Conservation (phyloP, 2,113 vertebrate genomes). For the Pterocles burchelli region DNA sequence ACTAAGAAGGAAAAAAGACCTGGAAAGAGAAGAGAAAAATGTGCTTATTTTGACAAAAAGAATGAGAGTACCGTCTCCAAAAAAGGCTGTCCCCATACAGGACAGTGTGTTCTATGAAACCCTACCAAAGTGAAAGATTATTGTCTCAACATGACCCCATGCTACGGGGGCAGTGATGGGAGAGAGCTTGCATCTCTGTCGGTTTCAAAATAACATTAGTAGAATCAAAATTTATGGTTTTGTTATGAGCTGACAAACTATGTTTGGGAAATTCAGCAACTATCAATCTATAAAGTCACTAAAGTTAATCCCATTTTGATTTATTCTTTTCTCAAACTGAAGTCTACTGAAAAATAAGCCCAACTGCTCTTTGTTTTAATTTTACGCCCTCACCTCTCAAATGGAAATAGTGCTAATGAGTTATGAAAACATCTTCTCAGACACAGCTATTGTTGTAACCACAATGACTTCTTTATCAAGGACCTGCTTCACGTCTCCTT, state of each 20-base stretch:
- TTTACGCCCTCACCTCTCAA: neutral
- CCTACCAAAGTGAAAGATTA: neutral
- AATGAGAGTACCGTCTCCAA: neutral
- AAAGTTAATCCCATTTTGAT: neutral
- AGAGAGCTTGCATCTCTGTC: neutral
- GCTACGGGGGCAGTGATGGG: neutral
- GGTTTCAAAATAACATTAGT: neutral
- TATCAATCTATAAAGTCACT: neutral
- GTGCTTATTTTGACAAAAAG: neutral
- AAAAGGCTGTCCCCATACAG: neutral
- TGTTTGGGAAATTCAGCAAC: neutral
- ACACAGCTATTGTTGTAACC: neutral
- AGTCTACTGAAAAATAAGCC: neutral
- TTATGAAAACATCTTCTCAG: conserved; percentile 25
- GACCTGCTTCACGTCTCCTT: neutral
- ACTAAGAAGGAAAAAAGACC: neutral
- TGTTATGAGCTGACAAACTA: neutral
- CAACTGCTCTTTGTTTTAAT: neutral
- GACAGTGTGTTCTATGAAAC: neutral
- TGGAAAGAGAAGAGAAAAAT: neutral
- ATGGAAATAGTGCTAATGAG: neutral
- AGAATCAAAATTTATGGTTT: neutral
- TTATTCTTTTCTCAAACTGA: neutral
- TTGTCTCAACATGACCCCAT: neutral
- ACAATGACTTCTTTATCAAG: conserved; percentile 32